These are phyloP conservation scores for Rhabdomys pumilio DNA, from an alignment of 2,797 vertebrate genomes.

Conservation along the genomic window DNA sequence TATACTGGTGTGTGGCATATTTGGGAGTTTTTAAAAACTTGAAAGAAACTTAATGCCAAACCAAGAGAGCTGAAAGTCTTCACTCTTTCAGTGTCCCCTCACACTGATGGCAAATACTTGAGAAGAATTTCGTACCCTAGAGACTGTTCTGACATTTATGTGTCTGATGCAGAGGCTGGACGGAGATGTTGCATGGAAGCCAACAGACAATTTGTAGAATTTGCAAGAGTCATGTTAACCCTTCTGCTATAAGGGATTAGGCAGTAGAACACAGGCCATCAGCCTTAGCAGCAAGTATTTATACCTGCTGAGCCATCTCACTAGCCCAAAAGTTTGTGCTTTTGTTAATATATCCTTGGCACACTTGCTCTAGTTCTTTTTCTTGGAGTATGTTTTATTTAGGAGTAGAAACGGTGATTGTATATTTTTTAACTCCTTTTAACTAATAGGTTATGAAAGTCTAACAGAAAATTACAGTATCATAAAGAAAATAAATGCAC, in stretches of 20 bases:
- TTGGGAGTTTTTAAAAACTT: constrained; percentile 6
- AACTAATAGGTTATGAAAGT: constrained; percentile 5
- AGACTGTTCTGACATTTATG: background rate
- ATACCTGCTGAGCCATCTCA: background rate
- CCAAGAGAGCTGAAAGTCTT: background rate
- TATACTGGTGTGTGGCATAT: constrained; percentile 12
- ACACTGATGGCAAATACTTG: background rate
- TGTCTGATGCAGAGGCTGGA: background rate
- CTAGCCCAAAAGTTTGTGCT: constrained; percentile 3
- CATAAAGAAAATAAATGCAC: constrained; percentile 46
- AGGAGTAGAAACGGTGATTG: background rate
- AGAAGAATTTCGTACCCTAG: background rate
- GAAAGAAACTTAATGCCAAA: background rate
- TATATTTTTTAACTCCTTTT: constrained; percentile 52
- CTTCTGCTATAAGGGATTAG: background rate
- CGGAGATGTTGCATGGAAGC: background rate
- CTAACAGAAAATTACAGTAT: constrained; percentile 44
- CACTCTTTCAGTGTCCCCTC: background rate
- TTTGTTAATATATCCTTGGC: constrained; percentile 18
- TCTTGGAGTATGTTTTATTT: constrained; percentile 59
- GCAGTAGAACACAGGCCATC: background rate
- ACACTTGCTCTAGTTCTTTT: background rate
- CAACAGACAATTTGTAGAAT: background rate
- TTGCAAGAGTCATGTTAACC: background rate
- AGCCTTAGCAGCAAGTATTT: background rate